Percentiles rank a stretch among this genome's conserved stretches.
Conservation (phyloP, 1,140 invertebrate species). For the Temnothorax curvispinosus region DNA sequence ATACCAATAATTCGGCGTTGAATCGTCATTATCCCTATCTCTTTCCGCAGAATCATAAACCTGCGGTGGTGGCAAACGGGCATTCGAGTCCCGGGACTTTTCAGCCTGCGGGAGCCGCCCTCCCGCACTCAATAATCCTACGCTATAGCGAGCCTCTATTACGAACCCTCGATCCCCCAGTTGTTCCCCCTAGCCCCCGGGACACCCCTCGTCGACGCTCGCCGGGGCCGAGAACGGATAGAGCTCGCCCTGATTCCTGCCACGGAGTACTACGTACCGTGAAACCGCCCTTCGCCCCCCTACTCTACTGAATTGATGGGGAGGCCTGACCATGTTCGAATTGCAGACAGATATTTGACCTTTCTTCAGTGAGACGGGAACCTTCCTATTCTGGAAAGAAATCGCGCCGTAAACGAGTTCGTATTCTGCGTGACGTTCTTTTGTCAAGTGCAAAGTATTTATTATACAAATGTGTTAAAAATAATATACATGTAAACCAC, state of each 20-base stretch:
- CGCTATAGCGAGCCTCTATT: constrained; percentile 78
- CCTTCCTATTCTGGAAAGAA: constrained; percentile 33
- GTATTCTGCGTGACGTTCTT: neutral
- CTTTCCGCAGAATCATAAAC: constrained; percentile 77
- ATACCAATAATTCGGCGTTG: constrained; percentile 20
- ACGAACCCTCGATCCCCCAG: constrained; percentile 71
- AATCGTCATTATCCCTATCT: constrained; percentile 49
- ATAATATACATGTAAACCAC: neutral
- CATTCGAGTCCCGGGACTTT: constrained; percentile 81
- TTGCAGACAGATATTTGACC: constrained; percentile 71
- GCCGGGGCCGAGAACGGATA: constrained; percentile 45
- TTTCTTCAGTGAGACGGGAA: constrained; percentile 43
- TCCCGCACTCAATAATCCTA: constrained; percentile 80
- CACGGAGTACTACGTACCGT: constrained; percentile 59
- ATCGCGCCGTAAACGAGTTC: neutral
- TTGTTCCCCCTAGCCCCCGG: constrained; percentile 44
- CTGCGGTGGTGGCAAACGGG: constrained; percentile 76
- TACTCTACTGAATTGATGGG: constrained; percentile 76
- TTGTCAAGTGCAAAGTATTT: neutral
- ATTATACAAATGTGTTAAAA: neutral
- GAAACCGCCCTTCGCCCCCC: constrained; percentile 72
- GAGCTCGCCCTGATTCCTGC: constrained; percentile 57
- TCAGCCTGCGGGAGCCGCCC: constrained; percentile 75
- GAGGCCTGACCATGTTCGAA: constrained; percentile 74
- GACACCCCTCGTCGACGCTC: constrained; percentile 52